These are phyloP conservation scores for Zosterops japonicus DNA, from an alignment of 2,113 vertebrate genomes.

Conservation along the genomic window DNA sequence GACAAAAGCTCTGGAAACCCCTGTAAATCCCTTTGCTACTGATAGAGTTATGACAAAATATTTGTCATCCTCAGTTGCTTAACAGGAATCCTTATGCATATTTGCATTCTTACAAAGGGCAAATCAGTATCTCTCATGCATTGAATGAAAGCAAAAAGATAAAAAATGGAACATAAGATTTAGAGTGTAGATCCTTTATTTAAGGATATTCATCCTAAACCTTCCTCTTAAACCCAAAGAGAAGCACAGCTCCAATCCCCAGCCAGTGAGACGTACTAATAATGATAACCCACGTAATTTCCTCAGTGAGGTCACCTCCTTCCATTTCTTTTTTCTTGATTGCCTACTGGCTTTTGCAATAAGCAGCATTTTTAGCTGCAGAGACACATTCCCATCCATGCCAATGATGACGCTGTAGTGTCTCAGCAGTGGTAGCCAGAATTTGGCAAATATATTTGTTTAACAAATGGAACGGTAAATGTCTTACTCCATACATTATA, in stretches of 20 bases:
- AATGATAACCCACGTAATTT: background rate
- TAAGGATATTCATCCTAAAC: background rate
- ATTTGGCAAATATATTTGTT: background rate
- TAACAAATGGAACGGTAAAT: background rate
- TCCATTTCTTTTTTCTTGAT: background rate
- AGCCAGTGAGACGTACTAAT: background rate
- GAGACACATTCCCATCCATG: background rate
- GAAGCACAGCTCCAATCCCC: background rate
- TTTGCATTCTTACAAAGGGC: background rate
- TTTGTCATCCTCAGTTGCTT: background rate
- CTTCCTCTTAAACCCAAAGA: background rate
- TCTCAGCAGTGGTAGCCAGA: background rate
- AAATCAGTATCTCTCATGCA: background rate
- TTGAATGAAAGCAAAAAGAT: background rate
- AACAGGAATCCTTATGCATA: background rate
- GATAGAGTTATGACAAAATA: background rate
- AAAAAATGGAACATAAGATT: background rate
- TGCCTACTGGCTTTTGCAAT: background rate
- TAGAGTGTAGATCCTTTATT: background rate
- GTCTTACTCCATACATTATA: background rate
- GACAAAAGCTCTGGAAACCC: background rate
- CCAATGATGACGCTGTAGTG: background rate
- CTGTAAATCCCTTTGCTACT: background rate
- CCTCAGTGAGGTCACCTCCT: background rate
- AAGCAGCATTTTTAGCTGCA: background rate